These are phyloP conservation scores for Poecile atricapillus DNA, from an alignment of 2,113 vertebrate genomes.

Conservation along the genomic window DNA sequence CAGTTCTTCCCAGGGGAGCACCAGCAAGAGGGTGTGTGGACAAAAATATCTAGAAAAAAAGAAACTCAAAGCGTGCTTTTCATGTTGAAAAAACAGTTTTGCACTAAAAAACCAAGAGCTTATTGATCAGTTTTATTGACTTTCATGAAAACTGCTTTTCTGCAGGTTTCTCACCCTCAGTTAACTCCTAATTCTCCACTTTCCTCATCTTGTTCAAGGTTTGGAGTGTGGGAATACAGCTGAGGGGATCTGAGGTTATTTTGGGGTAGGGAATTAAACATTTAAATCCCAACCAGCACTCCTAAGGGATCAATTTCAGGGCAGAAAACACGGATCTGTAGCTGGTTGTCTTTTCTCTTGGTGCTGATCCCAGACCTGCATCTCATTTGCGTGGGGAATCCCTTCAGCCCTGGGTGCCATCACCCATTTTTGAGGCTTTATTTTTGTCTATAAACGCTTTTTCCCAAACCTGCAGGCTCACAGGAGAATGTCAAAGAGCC, in stretches of 20 bases:
- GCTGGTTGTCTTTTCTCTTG: not conserved
- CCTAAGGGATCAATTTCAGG: not conserved
- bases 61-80: too few relatives aligned
- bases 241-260: not conserved
- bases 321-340: accelerated
- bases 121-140: not conserved
- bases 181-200: not conserved
- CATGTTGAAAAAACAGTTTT: not conserved
- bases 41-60: not conserved
- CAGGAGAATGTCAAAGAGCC: not conserved
- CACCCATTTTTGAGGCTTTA: not conserved
- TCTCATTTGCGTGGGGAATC: not conserved
- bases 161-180: not conserved
- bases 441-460: not conserved
- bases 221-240: not conserved
- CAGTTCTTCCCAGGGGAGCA: not conserved
- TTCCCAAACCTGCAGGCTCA: not conserved
- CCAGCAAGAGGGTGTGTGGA: not conserved
- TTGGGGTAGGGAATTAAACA: not conserved
- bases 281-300: not conserved
- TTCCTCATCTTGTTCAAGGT: not conserved
- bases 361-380: not conserved
- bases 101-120: not conserved
- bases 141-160: not conserved
- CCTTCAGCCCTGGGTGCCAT: not conserved